Conservation (phyloP, 2,888 invertebrate genomes). For the Drepanosiphum platanoidis region DNA sequence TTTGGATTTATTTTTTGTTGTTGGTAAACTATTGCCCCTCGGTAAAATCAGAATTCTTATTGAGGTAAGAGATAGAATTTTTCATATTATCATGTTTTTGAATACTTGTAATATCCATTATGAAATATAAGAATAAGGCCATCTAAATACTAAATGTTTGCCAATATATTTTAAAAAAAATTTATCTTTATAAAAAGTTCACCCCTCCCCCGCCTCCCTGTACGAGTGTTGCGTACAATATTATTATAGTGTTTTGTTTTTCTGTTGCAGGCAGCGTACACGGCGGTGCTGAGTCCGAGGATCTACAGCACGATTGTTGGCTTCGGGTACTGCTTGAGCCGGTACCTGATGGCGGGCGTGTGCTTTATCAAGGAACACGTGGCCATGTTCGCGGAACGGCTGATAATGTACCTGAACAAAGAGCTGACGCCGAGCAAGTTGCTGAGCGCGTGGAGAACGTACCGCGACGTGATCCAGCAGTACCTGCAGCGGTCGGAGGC, state of each 20-base stretch:
- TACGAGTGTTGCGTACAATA: too few species aligned
- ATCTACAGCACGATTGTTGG: neutral
- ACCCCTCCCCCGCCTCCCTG: too few species aligned
- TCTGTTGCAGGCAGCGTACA: too few species aligned
- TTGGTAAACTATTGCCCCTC: neutral
- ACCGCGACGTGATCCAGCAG: neutral
- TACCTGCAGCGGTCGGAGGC: neutral
- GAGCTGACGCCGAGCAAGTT: neutral
- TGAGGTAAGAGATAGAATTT: neutral
- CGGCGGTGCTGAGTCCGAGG: too few species aligned
- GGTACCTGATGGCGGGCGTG: neutral
- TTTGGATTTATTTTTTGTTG: slow-evolving; percentile 27
- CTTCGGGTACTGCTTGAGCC: neutral
- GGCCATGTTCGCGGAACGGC: neutral
- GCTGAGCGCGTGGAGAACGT: neutral
- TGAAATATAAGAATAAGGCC: too few species aligned
- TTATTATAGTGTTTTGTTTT: too few species aligned
- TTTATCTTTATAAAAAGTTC: too few species aligned
- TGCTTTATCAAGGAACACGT: neutral
- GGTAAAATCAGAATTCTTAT: too few species aligned
- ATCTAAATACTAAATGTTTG: too few species aligned
- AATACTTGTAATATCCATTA: neutral
- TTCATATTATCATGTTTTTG: neutral
- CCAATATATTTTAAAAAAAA: too few species aligned
- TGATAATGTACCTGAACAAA: neutral